Conservation (phyloP, 2,113 vertebrate genomes). For the Aptenodytes forsteri region DNA sequence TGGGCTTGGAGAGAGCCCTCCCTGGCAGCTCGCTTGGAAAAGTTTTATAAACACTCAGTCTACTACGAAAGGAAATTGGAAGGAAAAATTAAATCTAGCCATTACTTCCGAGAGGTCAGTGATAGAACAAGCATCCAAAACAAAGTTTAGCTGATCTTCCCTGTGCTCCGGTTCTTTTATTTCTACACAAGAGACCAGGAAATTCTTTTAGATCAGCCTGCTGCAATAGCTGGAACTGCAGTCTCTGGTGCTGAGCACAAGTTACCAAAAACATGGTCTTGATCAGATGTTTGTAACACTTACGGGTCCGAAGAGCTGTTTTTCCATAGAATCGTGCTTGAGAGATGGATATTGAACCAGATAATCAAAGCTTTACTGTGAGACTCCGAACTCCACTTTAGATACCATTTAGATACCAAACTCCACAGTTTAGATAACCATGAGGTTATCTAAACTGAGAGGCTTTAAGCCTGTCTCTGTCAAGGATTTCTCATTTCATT, state of each 20-base stretch:
- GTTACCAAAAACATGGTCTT: background rate
- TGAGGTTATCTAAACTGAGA: background rate
- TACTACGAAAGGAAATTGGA: background rate
- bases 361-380: background rate
- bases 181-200: background rate
- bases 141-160: background rate
- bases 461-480: background rate
- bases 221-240: background rate
- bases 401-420: no score
- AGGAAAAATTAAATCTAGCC: background rate
- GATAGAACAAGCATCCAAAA: background rate
- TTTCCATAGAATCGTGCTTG: background rate
- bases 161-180: background rate
- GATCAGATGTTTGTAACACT: background rate
- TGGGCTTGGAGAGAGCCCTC: no score
- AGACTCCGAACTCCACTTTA: background rate
- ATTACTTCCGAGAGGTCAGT: background rate
- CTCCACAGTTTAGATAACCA: no score
- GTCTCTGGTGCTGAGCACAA: background rate
- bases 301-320: background rate
- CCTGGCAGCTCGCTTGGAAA: background rate
- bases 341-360: background rate
- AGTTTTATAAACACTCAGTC: background rate
- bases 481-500: background rate
- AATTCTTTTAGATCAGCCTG: background rate